phyloP scores from a whole-genome alignment of 2,888 invertebrate species.

The Fissipunctia ypsillon region DNA sequence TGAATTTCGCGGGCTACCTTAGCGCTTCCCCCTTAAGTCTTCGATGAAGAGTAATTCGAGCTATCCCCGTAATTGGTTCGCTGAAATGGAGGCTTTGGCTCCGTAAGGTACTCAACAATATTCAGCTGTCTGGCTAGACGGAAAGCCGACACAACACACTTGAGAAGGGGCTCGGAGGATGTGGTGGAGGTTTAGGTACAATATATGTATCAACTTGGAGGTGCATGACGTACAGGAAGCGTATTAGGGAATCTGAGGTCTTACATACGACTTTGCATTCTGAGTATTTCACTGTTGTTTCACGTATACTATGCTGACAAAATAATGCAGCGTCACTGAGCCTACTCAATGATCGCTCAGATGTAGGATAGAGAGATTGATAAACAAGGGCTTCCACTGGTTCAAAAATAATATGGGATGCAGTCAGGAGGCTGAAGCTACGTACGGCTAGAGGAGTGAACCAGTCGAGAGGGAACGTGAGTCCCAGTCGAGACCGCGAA shows the following conservation, averaged over 20 bases:
- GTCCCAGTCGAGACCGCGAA: not conserved
- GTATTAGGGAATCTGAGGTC: slow-evolving; percentile 4
- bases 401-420: not conserved
- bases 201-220: slow-evolving; percentile 6
- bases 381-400: no score
- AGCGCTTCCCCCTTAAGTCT: no score
- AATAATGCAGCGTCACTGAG: not conserved
- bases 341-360: not conserved
- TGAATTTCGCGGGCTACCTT: no score
- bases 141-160: not conserved
- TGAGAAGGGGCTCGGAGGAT: not conserved
- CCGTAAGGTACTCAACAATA: not conserved
- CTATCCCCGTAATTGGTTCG: not conserved
- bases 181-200: no score
- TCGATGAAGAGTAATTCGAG: not conserved
- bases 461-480: not conserved
- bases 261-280: slow-evolving; percentile 12
- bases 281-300: slow-evolving; percentile 13
- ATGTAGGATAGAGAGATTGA: not conserved
- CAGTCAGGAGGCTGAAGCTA: no score
- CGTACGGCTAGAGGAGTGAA: not conserved
- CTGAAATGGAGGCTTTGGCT: not conserved
- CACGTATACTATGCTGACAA: not conserved
- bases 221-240: slow-evolving; percentile 1
- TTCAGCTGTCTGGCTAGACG: not conserved